Evolutionary conservation across 2,113 vertebrate species (phyloP), one percentile per base, ranked within the genome.

Genomic region (Platycercus adscitus): DNA sequence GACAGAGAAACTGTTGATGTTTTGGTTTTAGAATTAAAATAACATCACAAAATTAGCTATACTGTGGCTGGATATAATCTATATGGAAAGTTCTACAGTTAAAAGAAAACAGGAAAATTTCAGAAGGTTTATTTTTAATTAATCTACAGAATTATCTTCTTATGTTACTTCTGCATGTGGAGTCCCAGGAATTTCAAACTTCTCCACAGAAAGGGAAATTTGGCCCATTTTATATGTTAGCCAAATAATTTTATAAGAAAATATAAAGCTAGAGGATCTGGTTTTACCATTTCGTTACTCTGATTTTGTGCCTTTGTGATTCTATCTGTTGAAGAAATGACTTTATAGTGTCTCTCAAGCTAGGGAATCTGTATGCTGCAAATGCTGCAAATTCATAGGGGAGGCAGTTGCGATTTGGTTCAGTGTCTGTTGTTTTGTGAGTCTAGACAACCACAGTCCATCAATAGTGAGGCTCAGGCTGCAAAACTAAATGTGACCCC

Each of bases 11-110:
- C 47, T 72, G 44, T 68, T 80, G n/a, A 39, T 69, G 16, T 39
- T 93, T 81, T 66, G 18, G 5, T 79, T 92, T 94, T 61, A 19
- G 64, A 79, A 92, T 84, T 86, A 91, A 88, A 94, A 81, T 50
- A 79, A 72, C 44, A 52, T 15, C 4, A 17, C 46, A 70, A 70
- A 13, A 14, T 77, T 61, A 81, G 19, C 44, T 61, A 41, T 28
- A 53, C 25, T 35, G 31, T 56, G 26, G 29, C 12, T 89, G 76
- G 37, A 76, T 81, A 49, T 28, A 7, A 64, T n/a, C 24, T 61
- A 2, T 49, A 46, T 76, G 25, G 80, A 33, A 84, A 76, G 17
- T 46, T 75, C 49, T 86, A 49, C 23, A 68, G 43, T 78, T 89
- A 55, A 83, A 83, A 53, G 21, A 53, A 93, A 86, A 24, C 7